phyloP scores from a whole-genome alignment of 2,888 invertebrate genomes.

The Drosophila colorata region DNA sequence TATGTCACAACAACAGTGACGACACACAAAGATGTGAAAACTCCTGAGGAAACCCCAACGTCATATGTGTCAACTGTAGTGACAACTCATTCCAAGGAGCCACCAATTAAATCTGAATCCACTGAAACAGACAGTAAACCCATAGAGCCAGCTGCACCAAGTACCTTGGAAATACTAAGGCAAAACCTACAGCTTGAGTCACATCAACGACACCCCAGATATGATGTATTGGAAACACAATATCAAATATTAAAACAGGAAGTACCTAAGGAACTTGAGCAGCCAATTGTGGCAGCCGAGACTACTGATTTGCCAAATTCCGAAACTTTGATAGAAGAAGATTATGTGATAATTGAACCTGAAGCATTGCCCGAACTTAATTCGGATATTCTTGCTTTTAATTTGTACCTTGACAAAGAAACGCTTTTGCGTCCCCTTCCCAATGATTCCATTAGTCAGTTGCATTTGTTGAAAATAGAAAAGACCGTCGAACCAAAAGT shows the following conservation, averaged over 20 bases:
- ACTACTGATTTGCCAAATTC: constrained; percentile 16
- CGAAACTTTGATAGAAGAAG: constrained; percentile 55
- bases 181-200: constrained; percentile 51
- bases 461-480: constrained; percentile 66
- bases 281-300: constrained; percentile 6
- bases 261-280: constrained; percentile 3
- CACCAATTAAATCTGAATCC: constrained; percentile 17
- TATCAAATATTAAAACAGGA: constrained; percentile 46
- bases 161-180: constrained; percentile 34
- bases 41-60: constrained; percentile 31
- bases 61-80: constrained; percentile 65
- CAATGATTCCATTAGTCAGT: constrained; percentile 88
- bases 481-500: constrained; percentile 13
- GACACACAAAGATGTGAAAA: constrained; percentile 55
- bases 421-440: constrained; percentile 42
- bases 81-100: constrained; percentile 59
- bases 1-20: constrained; percentile 67
- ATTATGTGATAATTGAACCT: constrained; percentile 79
- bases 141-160: constrained; percentile 8
- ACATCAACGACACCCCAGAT: constrained; percentile 35
- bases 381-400: constrained; percentile 63
- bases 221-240: constrained; percentile 43
- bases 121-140: constrained; percentile 4
- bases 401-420: constrained; percentile 65
- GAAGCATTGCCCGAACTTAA: constrained; percentile 65